A percentile compares a stretch with the other conserved stretches of the same genome.
Evolutionary conservation across 2,113 vertebrate species (phyloP).

Genomic region (Labeo rohita): DNA sequence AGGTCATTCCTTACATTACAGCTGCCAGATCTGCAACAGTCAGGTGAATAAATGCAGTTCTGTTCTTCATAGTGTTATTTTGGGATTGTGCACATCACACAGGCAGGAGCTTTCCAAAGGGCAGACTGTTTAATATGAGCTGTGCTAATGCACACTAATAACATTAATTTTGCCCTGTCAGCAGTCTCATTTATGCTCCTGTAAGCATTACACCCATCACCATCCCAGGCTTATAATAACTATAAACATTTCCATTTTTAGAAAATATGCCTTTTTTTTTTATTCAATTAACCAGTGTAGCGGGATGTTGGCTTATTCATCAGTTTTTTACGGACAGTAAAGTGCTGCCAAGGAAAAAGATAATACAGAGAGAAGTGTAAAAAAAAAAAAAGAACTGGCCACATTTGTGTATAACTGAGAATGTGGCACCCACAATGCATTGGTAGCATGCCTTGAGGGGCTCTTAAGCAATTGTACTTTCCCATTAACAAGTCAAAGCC

Average conservation of each 20-base stretch:
- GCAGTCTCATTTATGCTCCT: conserved; percentile 37
- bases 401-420: conserved; percentile 57
- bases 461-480: conserved; percentile 51
- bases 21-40: not conserved
- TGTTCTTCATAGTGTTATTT: not conserved
- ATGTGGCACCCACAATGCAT: conserved; percentile 42
- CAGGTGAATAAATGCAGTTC: not conserved
- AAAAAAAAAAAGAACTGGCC: conserved; percentile 36
- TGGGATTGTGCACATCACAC: not conserved
- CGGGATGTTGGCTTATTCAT: conserved; percentile 57
- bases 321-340: conserved; percentile 50
- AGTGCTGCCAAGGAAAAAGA: conserved; percentile 47
- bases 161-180: conserved; percentile 13
- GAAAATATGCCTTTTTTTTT: conserved; percentile 60
- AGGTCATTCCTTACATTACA: not conserved
- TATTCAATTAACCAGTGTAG: conserved; percentile 58
- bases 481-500: conserved; percentile 43
- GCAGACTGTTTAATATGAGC: not conserved
- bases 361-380: conserved; percentile 33
- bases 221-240: conserved; percentile 5
- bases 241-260: conserved; percentile 63
- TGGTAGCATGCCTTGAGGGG: conserved; percentile 44
- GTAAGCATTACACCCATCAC: conserved; percentile 26
- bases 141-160: conserved; percentile 8
- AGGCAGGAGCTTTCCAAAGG: not conserved